Percentiles rank a stretch among this genome's conserved stretches.
These are phyloP conservation scores for Drosophila mayaguana DNA, from an alignment of 2,888 invertebrate genomes.

Conservation along the genomic window DNA sequence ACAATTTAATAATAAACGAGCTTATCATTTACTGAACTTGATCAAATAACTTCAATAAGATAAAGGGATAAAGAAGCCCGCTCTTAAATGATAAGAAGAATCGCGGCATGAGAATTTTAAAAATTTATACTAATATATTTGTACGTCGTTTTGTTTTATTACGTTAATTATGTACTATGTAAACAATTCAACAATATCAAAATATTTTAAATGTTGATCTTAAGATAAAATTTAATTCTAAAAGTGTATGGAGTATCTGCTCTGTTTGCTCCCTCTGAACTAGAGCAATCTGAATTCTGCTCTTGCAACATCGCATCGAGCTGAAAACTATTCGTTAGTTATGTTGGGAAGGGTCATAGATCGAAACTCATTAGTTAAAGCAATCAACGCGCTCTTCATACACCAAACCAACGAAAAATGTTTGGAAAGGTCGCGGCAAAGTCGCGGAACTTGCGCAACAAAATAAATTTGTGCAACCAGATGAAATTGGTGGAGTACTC, in stretches of 20 bases:
- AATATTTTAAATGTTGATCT: not conserved
- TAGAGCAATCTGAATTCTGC: not conserved
- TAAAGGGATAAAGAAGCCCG: no score
- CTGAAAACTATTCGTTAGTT: constrained; percentile 24
- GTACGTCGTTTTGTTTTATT: no score
- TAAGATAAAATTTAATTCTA: not conserved
- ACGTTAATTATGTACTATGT: no score
- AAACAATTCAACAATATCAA: not conserved
- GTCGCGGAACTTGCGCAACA: constrained; percentile 48
- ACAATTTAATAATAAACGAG: no score
- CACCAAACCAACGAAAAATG: constrained; percentile 14
- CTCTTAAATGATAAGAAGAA: no score
- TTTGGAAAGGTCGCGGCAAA: constrained; percentile 46
- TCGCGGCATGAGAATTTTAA: no score
- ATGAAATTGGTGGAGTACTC: constrained; percentile 30
- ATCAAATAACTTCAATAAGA: no score
- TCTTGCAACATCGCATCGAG: constrained; percentile 20
- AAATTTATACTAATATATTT: no score
- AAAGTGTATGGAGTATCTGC: not conserved
- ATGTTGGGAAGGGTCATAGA: constrained; percentile 45
- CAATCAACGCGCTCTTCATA: constrained; percentile 49
- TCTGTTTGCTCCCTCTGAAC: not conserved
- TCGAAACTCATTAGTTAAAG: constrained; percentile 51
- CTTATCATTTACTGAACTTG: no score
- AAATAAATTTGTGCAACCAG: constrained; percentile 25